These are phyloP conservation scores for Gorsachius magnificus DNA, from an alignment of 2,797 vertebrate genomes.

Conservation along the genomic window DNA sequence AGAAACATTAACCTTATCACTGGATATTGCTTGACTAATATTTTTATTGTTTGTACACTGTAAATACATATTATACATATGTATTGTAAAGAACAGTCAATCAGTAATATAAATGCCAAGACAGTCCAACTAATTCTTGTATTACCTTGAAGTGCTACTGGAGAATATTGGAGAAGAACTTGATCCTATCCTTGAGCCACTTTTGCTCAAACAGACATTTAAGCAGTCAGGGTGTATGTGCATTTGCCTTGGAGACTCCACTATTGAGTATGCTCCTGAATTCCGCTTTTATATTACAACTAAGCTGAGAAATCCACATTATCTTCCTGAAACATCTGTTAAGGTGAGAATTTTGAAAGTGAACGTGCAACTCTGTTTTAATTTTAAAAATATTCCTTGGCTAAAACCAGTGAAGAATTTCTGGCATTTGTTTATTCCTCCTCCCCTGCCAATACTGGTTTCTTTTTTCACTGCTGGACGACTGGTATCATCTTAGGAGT, in stretches of 20 bases:
- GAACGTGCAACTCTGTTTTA: not conserved
- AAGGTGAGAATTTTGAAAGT: constrained; percentile 76
- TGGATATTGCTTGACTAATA: not conserved
- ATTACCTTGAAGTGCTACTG: constrained; percentile 79
- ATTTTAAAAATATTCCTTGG: constrained; percentile 1
- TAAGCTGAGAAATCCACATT: constrained; percentile 90
- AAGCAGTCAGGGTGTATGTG: constrained; percentile 86
- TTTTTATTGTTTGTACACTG: not conserved
- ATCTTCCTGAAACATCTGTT: constrained; percentile 88
- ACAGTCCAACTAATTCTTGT: not conserved
- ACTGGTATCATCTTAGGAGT: not conserved
- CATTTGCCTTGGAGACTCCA: constrained; percentile 88
- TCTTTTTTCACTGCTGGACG: not conserved
- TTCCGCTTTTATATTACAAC: constrained; percentile 93
- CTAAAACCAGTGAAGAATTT: not conserved
- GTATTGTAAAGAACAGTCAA: not conserved
- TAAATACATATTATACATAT: not conserved
- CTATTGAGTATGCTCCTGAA: constrained; percentile 84
- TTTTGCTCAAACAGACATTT: constrained; percentile 89
- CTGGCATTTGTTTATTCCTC: not conserved
- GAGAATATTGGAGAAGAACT: constrained; percentile 91
- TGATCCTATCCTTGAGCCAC: constrained; percentile 88
- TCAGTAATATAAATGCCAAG: not conserved
- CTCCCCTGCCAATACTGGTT: not conserved
- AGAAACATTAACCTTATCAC: not conserved